Percentiles rank a stretch among this genome's conserved stretches.
Evolutionary conservation across 2,113 vertebrate species (phyloP).

Genomic region (Phrynocephalus versicolor): DNA sequence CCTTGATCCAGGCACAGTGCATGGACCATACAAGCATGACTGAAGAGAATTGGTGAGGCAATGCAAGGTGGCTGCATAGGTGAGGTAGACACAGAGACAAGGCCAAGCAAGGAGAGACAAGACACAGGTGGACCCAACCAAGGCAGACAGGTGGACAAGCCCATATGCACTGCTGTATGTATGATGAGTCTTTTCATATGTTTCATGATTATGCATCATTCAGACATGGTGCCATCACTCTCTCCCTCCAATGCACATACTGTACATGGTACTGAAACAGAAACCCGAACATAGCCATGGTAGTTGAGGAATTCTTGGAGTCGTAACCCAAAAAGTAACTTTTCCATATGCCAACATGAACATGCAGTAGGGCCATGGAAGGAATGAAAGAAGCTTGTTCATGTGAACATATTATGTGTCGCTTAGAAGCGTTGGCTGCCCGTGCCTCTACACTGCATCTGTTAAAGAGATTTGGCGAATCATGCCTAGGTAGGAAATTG

Average conservation of each 20-base stretch:
- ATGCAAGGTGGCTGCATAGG: too few relatives aligned
- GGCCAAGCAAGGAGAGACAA: too few relatives aligned
- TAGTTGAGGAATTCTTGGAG: too few relatives aligned
- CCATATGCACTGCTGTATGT: not conserved
- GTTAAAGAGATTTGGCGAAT: slow-evolving; percentile 7
- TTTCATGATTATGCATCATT: not conserved
- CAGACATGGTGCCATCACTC: not conserved
- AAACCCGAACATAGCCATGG: not conserved
- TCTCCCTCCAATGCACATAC: not conserved
- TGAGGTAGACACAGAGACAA: too few relatives aligned
- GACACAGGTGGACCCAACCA: too few relatives aligned
- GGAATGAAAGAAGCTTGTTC: not conserved
- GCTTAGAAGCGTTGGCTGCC: not conserved
- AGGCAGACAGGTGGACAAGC: not conserved
- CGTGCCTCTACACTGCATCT: not conserved
- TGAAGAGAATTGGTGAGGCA: too few relatives aligned
- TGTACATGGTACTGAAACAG: not conserved
- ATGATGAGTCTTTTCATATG: not conserved
- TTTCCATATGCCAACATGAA: not conserved
- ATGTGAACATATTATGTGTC: not conserved
- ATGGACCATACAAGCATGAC: too few relatives aligned
- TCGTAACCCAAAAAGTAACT: too few relatives aligned
- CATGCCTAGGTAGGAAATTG: slow-evolving; percentile 43
- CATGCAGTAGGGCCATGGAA: too few relatives aligned
- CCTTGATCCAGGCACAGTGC: too few relatives aligned